Evolutionary conservation across 37 sponge, comb jelly and placozoan species (phyloP).

Genomic region (Beroe forskalii): DNA sequence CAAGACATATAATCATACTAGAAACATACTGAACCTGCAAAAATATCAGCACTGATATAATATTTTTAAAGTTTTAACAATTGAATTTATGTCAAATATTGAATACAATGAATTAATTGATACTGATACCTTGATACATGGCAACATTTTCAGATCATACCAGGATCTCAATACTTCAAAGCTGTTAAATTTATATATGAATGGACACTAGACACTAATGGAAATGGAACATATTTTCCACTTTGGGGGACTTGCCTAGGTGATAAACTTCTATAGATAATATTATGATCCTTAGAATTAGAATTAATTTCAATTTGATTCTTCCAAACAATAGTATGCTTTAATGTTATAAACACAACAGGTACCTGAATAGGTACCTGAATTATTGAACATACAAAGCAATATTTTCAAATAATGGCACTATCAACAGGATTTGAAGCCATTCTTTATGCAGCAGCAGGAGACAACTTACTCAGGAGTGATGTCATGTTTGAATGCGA

Average conservation of each 20-base stretch:
- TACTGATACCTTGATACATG: too few species aligned
- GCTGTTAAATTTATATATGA: slow-evolving; percentile 43
- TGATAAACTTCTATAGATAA: not conserved
- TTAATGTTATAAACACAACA: too few species aligned
- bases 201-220: slow-evolving; percentile 64
- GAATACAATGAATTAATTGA: not conserved
- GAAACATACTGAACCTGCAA: too few species aligned
- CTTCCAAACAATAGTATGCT: too few species aligned
- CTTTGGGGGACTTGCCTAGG: slow-evolving; percentile 95
- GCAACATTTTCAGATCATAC: slow-evolving; percentile 16
- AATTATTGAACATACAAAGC: too few species aligned
- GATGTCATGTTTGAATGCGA: slow-evolving; percentile 16
- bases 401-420: too few species aligned
- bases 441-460: slow-evolving; percentile 49
- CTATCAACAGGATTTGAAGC: slow-evolving; percentile 44
- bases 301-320: too few species aligned
- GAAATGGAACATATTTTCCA: slow-evolving; percentile 81
- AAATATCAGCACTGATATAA: too few species aligned
- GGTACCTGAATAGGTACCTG: too few species aligned
- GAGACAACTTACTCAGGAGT: not conserved
- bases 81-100: not conserved
- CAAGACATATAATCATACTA: too few species aligned
- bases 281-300: too few species aligned
- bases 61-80: too few species aligned
- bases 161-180: slow-evolving; percentile 24